Evolutionary conservation across 2,113 vertebrate genomes (phyloP), one percentile per base, ranked within the genome.

Genomic region (Mobula birostris): DNA sequence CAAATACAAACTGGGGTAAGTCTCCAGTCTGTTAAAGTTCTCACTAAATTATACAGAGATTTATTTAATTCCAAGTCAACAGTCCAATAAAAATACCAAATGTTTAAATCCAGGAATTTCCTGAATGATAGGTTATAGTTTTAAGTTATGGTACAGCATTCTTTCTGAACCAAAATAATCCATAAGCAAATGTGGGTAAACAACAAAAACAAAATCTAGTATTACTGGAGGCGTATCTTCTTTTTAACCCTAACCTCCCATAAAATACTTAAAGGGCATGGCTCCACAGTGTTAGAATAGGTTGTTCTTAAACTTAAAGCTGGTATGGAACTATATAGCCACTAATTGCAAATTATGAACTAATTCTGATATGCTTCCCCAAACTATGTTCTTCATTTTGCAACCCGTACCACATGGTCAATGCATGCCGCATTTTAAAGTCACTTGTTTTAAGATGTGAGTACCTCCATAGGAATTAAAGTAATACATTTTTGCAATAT

Each of bases 1-100:
- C 94, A 29, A 85, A 63, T 94, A 90, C 94, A 94, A 95, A 88
- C 27, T 9, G 94, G 87, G 94, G 94, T 94, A 80, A 90, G 8
- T 32, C 94, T 95, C 78, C 29, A 12, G 66, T 48, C n/a, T 93
- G 66, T 93, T 76, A 74, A 48, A 93, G 74, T 74, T 93, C 91
- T 93, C 68, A 93, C 24, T 12, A 93, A 74, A 93, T 93, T 12
- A 74, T 48, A 93, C 68, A 74, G 48, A 93, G 9, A 48, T 74
- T 48, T 93, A 93, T 93, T 93, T 74, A 93, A 74, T 93, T 40
- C 36, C 70, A 40, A 29, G 70, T 93, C 36, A 70, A 76, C 40
- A 76, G 40, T 93, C 68, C 21, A 56, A 56, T 27, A 40, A 74
- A 93, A 76, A 48, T 93, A 48, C 40, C 91, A 76, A 93, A 93